A percentile compares a stretch with the other conserved stretches of the same genome.
phyloP scores from a whole-genome alignment of 1,140 invertebrate genomes.

The Drosophila ogumai region DNA sequence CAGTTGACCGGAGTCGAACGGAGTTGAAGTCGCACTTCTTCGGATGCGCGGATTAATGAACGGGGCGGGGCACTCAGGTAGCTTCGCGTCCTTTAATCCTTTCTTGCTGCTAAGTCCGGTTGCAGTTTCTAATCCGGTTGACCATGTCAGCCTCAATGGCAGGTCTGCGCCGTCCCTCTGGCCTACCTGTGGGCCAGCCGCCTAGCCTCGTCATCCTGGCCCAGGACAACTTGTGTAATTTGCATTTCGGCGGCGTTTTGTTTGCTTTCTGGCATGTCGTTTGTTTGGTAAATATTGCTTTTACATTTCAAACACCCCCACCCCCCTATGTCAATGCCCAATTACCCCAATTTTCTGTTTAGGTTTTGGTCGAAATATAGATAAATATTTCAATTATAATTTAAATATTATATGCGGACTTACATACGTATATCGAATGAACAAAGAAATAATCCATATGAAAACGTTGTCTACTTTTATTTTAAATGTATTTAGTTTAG shows the following conservation, averaged over 20 bases:
- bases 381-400: constrained; percentile 16
- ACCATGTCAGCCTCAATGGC: constrained; percentile 65
- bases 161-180: constrained; percentile 13
- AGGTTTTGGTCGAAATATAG: not conserved
- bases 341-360: not conserved
- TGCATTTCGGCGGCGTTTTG: constrained; percentile 58
- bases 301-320: constrained; percentile 23
- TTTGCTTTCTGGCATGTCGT: constrained; percentile 58
- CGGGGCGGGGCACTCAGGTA: constrained; percentile 53
- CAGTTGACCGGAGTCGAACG: constrained; percentile 47
- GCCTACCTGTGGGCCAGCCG: constrained; percentile 27
- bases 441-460: not conserved
- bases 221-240: constrained; percentile 52
- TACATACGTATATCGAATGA: not conserved
- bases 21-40: constrained; percentile 30
- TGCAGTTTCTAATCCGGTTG: constrained; percentile 74
- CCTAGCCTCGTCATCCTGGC: constrained; percentile 9
- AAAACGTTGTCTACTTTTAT: not conserved
- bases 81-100: constrained; percentile 64
- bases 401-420: constrained; percentile 19
- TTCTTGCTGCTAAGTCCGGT: constrained; percentile 72
- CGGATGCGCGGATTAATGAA: constrained; percentile 76
- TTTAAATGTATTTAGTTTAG: not conserved
- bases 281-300: constrained; percentile 76
- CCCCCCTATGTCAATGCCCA: constrained; percentile 3